Base-by-base conservation (phyloP, 30 jellyfish, hydroid and myxozoan genomes). In the Pelagia noctiluca region DNA sequence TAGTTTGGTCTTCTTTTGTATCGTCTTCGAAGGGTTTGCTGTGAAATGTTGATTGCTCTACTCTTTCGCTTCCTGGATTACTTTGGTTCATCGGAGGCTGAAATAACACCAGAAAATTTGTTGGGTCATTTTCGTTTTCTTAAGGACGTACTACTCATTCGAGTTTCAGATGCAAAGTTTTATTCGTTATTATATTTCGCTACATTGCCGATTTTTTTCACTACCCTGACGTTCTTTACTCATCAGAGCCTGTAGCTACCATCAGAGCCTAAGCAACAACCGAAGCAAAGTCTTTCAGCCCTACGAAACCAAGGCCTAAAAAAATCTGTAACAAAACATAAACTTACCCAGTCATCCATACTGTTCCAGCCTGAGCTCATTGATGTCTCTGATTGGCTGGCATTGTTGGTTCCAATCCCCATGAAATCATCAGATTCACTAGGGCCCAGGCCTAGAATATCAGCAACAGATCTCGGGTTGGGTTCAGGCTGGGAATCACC, bases 401-500 rank as follows among this genome's bases (percentile, higher is more conserved):
- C 13, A 8, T 70, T 46, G n/a, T 2, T 73, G 23, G 82, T 70
- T 23, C 89, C 86, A 36, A 52, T 65, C 25, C 77, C 89, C n/a
- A 75, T 29, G 83, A 67, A 67, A 10, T 37, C 80, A 33, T 85
- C 95, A 2, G 34, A 54, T 5, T 19, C 66, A 13, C 84, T 80
- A 11, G 29, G 31, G n/a, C 50, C 84, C 84, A 65, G 24, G 25
- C 90, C 88, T 7, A 75, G 76, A 34, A 77, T 60, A 68, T 76
- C 86, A 61, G 84, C 87, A n/a, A 67, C 90, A n/a, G 88, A 70
- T 42, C 38, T 50, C 1, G 63, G 80, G 12, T 85, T 38, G n/a
- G 70, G 78, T 28, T 72, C 88, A 21, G 54, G 54, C 30, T 18
- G 21, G 5, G 10, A 12, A 66, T 11, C 11, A 31, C 29, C 29